A percentile compares a stretch with the other conserved stretches of the same genome.
Conservation (phyloP, 2,113 vertebrate species). For the Danionella cerebrum region DNA sequence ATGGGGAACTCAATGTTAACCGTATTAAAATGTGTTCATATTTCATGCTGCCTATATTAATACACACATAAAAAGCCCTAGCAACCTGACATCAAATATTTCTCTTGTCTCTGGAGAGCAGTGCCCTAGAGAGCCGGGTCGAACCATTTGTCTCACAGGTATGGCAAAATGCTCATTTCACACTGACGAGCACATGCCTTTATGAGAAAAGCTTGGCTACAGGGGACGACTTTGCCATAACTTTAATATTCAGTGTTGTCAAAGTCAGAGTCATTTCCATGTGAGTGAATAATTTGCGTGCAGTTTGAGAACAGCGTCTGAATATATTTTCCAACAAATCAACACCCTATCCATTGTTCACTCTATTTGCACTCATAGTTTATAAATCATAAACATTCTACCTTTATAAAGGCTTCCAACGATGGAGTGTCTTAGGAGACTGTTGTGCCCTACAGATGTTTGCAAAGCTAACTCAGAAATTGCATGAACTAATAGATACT, state of each 20-base stretch:
- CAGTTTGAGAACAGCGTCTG: neutral
- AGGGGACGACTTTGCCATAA: slow-evolving; percentile 11
- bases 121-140: neutral
- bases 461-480: neutral
- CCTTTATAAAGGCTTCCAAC: neutral
- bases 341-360: neutral
- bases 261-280: neutral
- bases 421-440: neutral
- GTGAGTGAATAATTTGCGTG: neutral
- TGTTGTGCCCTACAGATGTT: neutral
- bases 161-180: slow-evolving; percentile 34
- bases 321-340: slow-evolving; percentile 7
- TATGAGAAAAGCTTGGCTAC: slow-evolving; percentile 17
- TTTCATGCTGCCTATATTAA: slow-evolving; percentile 15
- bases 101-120: neutral
- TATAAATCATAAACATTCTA: neutral
- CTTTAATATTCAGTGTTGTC: slow-evolving; percentile 23
- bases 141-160: slow-evolving; percentile 18
- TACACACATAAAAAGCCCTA: slow-evolving; percentile 3
- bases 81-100: slow-evolving; percentile 25
- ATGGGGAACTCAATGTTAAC: slow-evolving; percentile 25
- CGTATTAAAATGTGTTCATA: slow-evolving; percentile 18
- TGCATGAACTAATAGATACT: neutral
- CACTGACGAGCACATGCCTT: slow-evolving; percentile 3
- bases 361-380: neutral